Percentiles rank a stretch among this genome's conserved stretches.
phyloP scores from a whole-genome alignment of 2,113 vertebrate genomes.

The Madoqua kirkii region DNA sequence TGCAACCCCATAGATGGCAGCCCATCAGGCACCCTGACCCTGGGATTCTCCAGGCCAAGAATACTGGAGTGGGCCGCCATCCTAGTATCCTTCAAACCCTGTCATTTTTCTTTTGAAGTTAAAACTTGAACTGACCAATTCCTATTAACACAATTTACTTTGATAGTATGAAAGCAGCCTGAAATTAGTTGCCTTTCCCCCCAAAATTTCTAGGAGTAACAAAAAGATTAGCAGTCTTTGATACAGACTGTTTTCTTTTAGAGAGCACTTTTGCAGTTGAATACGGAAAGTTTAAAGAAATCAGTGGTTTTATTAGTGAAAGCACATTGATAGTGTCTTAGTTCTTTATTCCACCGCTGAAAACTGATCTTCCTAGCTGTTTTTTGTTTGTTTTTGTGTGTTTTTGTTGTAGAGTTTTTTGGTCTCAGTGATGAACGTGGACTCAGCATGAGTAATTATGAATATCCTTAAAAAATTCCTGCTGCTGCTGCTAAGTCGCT shows the following conservation, averaged over 20 bases:
- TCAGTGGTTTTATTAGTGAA: neutral
- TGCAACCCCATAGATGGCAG: too few relatives aligned
- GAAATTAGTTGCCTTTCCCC: neutral
- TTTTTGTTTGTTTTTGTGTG: neutral
- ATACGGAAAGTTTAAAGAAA: neutral
- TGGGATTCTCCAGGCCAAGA: too few relatives aligned
- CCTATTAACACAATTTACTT: neutral
- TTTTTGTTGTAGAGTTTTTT: neutral
- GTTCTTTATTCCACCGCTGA: slow-evolving; percentile 34
- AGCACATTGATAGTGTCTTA: neutral
- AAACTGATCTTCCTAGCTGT: slow-evolving; percentile 65
- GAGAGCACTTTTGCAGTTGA: neutral
- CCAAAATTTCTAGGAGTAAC: neutral
- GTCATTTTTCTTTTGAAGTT: neutral
- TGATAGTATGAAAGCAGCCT: neutral
- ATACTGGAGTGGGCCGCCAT: too few relatives aligned
- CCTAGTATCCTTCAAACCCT: neutral
- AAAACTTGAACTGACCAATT: neutral
- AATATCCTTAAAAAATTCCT: neutral
- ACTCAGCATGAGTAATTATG: neutral
- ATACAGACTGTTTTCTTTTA: neutral
- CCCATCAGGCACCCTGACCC: too few relatives aligned
- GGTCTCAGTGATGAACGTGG: slow-evolving; percentile 45
- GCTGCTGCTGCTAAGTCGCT: too few relatives aligned
- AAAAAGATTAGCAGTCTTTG: neutral